These are phyloP conservation scores for Lacanobia wlatinum DNA, from an alignment of 2,888 invertebrate genomes.

Conservation along the genomic window DNA sequence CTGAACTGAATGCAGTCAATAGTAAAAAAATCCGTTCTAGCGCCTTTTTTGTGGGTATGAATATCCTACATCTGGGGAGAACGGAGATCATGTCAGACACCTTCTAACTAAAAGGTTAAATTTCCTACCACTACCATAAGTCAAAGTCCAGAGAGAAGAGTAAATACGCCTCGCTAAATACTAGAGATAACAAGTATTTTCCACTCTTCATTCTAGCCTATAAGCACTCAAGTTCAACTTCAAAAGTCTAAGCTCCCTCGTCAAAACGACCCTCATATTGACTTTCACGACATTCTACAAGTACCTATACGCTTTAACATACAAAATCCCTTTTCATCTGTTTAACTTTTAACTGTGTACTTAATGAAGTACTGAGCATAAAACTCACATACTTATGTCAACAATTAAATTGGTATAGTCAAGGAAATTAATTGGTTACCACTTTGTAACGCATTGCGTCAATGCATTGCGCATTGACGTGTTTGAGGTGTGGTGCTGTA, in stretches of 20 bases:
- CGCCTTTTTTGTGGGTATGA: no score
- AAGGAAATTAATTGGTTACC: not conserved
- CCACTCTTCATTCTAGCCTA: not conserved
- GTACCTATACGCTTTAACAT: slow-evolving; percentile 5
- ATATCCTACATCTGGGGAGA: no score
- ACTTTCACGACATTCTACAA: slow-evolving; percentile 19
- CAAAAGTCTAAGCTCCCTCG: slow-evolving; percentile 19
- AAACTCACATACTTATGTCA: slow-evolving; percentile 38
- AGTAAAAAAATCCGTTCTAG: no score
- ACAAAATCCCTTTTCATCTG: slow-evolving; percentile 28
- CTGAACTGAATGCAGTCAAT: no score
- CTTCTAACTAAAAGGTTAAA: no score
- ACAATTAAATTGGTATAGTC: slow-evolving; percentile 42
- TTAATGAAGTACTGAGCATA: slow-evolving; percentile 39
- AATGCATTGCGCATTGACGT: no score
- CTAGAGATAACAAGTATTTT: not conserved
- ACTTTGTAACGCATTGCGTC: no score
- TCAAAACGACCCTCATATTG: slow-evolving; percentile 13
- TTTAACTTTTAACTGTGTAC: slow-evolving; percentile 42
- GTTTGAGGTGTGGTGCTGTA: no score
- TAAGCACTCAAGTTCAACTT: slow-evolving; percentile 11
- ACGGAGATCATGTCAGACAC: no score
- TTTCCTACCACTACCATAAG: no score
- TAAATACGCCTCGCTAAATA: not conserved
- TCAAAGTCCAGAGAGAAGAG: no score